Conservation (phyloP, 2,888 invertebrate species). For the Laothoe populi region DNA sequence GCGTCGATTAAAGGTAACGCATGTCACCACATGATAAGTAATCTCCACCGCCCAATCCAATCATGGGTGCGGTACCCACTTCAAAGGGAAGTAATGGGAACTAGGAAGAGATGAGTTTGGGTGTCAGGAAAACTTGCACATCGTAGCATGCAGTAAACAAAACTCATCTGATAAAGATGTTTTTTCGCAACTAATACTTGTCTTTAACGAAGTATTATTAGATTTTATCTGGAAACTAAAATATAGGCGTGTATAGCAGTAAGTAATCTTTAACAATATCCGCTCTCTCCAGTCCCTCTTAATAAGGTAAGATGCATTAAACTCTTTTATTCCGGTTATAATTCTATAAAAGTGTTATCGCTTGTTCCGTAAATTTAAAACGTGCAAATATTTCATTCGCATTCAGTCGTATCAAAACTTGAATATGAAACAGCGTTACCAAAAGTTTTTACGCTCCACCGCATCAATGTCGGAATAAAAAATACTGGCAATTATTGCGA, state of each 20-base stretch:
- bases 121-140: too few species aligned
- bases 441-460: conserved; percentile 14
- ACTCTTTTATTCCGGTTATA: background rate
- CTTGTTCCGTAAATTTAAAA: conserved; percentile 5
- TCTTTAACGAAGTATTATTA: background rate
- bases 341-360: background rate
- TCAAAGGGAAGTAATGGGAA: too few species aligned
- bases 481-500: conserved; percentile 15
- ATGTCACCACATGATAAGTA: too few species aligned
- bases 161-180: too few species aligned
- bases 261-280: background rate
- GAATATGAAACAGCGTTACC: background rate
- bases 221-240: background rate
- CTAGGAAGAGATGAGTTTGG: too few species aligned
- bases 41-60: too few species aligned
- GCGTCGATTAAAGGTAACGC: too few species aligned
- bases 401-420: background rate
- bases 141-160: too few species aligned
- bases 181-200: too few species aligned
- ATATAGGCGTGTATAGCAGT: background rate
- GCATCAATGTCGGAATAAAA: conserved; percentile 6
- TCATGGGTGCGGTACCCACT: too few species aligned
- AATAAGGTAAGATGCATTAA: conserved; percentile 4
- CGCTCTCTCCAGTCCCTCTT: background rate
- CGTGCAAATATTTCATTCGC: background rate